These are phyloP conservation scores for Pandemis heparana DNA, from an alignment of 2,888 invertebrate species.

Conservation along the genomic window DNA sequence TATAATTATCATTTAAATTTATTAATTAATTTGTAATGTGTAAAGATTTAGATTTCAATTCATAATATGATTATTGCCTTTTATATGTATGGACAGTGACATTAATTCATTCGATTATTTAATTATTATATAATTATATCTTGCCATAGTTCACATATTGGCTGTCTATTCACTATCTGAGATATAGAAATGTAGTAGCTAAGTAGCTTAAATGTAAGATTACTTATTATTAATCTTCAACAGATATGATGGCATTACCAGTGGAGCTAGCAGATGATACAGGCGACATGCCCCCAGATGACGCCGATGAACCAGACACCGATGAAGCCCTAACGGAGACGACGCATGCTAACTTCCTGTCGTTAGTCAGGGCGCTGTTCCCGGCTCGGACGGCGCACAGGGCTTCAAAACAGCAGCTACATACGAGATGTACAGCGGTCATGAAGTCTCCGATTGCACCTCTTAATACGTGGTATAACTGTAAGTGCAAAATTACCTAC, in stretches of 20 bases:
- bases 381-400: conserved; percentile 94
- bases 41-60: too few relatives aligned
- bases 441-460: conserved; percentile 93
- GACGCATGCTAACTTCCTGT: conserved; percentile 94
- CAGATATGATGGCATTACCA: conserved; percentile 92
- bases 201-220: background rate
- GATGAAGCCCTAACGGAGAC: conserved; percentile 89
- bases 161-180: too few relatives aligned
- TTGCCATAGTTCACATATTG: too few relatives aligned
- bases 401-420: conserved; percentile 91
- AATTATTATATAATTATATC: too few relatives aligned
- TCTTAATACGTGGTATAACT: conserved; percentile 92
- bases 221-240: conserved; percentile 27
- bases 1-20: too few relatives aligned
- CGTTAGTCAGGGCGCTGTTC: conserved; percentile 94
- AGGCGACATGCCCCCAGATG: conserved; percentile 47
- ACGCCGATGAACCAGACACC: conserved; percentile 59
- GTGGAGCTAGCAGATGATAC: conserved; percentile 81
- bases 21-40: too few relatives aligned
- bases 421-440: conserved; percentile 90
- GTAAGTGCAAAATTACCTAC: conserved; percentile 61
- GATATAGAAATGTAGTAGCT: background rate
- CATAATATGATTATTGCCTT: too few relatives aligned
- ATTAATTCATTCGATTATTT: too few relatives aligned
- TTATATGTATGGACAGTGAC: too few relatives aligned